Evolutionary conservation across 1,140 invertebrate species (phyloP), one percentile per base, ranked within the genome.

Genomic region (Drosophila hydei): DNA sequence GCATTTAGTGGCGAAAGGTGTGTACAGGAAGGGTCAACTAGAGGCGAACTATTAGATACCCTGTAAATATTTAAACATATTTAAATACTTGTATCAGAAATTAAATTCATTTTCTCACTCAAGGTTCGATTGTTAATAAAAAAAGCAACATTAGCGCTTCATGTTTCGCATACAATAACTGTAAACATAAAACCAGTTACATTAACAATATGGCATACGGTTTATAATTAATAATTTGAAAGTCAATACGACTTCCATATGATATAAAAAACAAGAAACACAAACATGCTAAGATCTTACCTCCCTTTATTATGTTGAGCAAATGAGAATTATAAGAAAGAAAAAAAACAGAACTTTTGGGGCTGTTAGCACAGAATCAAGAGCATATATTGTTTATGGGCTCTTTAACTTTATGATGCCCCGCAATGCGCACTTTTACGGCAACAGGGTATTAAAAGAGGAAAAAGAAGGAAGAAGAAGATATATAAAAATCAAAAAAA

Each of bases 381-480:
- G 21, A 55, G 18, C 23, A 42, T 56, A 43, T 56, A 43, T 30
- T 23, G 42, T 56, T 56, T 65, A 65, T 51, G 12, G 27, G 51
- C 25, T 47, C 38, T 23, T 62, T 62, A 56, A 54, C 51, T 64
- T 70, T 63, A 64, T 62, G 68, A n/a, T 55, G 50, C 56, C 51
- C 51, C 33, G 61, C 40, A 14, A 19, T 23, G 18, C 5, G 9
- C 16, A 30, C 36, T 71, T 71, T 71, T 58, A 71, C 56, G 61
- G 27, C 52, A 58, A 65, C 61, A 65, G 61, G 61, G 68, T 71
- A 71, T 71, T 21, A 48, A 54, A 27, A 21, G 42, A n/a, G 40
- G 11, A 33, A 38, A 38, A 40, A 14, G 14, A 4, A 14, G 11
- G 38, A n/a, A n/a, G 38, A 45, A 54, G 25, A 51, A 51, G 42